Evolutionary conservation across 1,140 invertebrate genomes (phyloP).

Genomic region (Diorhabda carinulata): DNA sequence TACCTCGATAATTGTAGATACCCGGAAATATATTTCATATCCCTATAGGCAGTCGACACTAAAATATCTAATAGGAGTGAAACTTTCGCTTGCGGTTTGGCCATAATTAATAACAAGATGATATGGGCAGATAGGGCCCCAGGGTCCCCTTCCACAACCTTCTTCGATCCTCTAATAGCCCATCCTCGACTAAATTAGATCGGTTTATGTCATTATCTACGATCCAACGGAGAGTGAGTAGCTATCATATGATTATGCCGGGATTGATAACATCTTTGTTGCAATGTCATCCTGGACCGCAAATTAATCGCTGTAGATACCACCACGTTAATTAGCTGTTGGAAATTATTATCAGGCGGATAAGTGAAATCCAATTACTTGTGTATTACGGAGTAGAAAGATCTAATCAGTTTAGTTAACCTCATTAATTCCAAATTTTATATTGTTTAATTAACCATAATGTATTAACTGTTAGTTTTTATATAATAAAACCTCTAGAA

Average conservation of each 20-base stretch:
- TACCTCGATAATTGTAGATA: too few species aligned
- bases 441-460: neutral
- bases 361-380: slow-evolving; percentile 19
- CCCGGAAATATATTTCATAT: too few species aligned
- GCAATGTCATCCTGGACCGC: slow-evolving; percentile 29
- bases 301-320: slow-evolving; percentile 29
- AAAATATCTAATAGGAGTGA: neutral
- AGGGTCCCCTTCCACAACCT: slow-evolving; percentile 4
- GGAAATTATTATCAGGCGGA: slow-evolving; percentile 17
- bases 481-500: too few species aligned
- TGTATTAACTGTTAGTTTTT: too few species aligned
- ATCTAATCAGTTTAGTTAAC: neutral
- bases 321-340: slow-evolving; percentile 22
- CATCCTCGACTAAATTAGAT: slow-evolving; percentile 32
- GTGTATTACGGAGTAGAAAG: neutral
- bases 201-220: slow-evolving; percentile 33
- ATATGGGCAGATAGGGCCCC: slow-evolving; percentile 23
- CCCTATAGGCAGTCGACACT: too few species aligned
- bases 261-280: slow-evolving; percentile 34
- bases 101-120: slow-evolving; percentile 28
- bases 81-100: slow-evolving; percentile 7
- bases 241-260: slow-evolving; percentile 30
- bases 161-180: slow-evolving; percentile 27
- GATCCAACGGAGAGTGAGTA: slow-evolving; percentile 19
- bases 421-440: neutral